Percentiles rank a stretch among this genome's conserved stretches.
phyloP scores from a whole-genome alignment of 2,797 vertebrate genomes.

The Champsocephalus esox region DNA sequence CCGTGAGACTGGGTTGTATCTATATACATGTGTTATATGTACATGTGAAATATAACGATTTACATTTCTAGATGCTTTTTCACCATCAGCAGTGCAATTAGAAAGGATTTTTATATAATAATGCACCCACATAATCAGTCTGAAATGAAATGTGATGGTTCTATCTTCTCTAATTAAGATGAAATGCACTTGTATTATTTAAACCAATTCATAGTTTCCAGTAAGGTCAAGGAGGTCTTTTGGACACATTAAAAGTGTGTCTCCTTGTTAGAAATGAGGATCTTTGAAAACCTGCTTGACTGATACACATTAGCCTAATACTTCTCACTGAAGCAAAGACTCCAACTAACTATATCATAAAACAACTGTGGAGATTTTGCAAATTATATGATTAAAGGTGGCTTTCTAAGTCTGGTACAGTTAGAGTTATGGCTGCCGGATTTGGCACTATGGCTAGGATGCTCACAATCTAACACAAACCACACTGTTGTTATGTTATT shows the following conservation, averaged over 20 bases:
- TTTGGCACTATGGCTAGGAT: no score
- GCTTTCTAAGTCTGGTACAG: no score
- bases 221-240: constrained; percentile 4
- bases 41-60: background rate
- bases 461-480: no score
- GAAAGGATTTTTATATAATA: background rate
- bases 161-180: constrained; percentile 19
- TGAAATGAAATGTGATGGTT: constrained; percentile 20
- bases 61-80: background rate
- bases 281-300: background rate
- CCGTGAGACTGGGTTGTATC: no score
- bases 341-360: background rate
- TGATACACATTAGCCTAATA: background rate
- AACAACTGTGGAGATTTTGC: background rate
- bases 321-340: background rate
- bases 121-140: constrained; percentile 2
- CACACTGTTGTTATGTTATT: no score
- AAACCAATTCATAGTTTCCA: constrained; percentile 17
- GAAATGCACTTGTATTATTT: constrained; percentile 7
- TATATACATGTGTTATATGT: no score
- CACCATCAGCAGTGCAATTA: background rate
- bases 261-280: background rate
- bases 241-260: background rate
- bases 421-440: no score
- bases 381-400: no score